Evolutionary conservation across 2,797 vertebrate genomes (phyloP), one percentile per base, ranked within the genome.

Genomic region (Phrynocephalus vlangalii): DNA sequence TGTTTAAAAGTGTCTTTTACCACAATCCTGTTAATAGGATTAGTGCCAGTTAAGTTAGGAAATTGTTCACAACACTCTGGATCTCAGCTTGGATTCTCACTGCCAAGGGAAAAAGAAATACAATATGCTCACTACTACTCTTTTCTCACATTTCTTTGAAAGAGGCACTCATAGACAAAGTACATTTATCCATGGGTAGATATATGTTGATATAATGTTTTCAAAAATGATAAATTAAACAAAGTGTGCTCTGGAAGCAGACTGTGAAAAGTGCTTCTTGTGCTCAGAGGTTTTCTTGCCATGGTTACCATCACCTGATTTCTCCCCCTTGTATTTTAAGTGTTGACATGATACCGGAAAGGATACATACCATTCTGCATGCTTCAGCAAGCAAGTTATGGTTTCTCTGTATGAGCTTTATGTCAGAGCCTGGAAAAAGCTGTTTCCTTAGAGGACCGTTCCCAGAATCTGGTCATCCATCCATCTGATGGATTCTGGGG

Each of bases 1-100:
- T 79, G 84, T 52, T 87, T 82, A 76, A 33, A 82, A 75, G 44
- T 82, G 79, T 63, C 50, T 82, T 82, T 82, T 82, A 72, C 66
- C 38, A 82, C n/a, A 82, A 87, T 82, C 71, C 79, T 28, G 66
- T 60, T 87, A 82, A 87, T 82, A 82, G 79, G 86, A 87, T 87
- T 82, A 87, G 56, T 82, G 44, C n/a, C 60, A 30, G 38, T 50
- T 82, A 73, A n/a, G 16, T 75, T 67, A 67, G 38, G 38, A 87
- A 67, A 75, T 75, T 63, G 33, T 82, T 87, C 86, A 81, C 85
- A 82, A 66, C n/a, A 16, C 28, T n/a, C 38, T 67, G 63, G 38
- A 73, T 66, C 56, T 7, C 38, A 67, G 48, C 79, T 86, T 75
- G 66, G 13, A 67, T 87, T 87, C 33, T 33, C 79, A 87, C 56